These are phyloP conservation scores for Scomber colias DNA, from an alignment of 2,113 vertebrate species.

Conservation along the genomic window DNA sequence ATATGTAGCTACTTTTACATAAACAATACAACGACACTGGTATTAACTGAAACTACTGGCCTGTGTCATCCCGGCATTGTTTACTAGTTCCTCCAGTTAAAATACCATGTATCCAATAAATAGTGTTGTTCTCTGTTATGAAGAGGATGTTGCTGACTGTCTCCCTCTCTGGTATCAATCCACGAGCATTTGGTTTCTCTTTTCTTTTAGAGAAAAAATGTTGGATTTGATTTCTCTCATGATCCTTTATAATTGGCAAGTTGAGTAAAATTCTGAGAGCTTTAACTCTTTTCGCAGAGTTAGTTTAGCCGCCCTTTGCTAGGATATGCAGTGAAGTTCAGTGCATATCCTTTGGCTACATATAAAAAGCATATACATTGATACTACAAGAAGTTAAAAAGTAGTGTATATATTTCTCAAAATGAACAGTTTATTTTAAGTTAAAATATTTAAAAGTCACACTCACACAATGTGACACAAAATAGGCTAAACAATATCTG, in stretches of 20 bases:
- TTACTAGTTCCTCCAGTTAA: constrained; percentile 22
- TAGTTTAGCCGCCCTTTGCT: too few relatives aligned
- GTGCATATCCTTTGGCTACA: background rate
- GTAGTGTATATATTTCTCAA: too few relatives aligned
- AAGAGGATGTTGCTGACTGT: constrained; percentile 16
- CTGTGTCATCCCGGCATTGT: background rate
- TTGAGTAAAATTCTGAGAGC: background rate
- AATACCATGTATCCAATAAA: constrained; percentile 20
- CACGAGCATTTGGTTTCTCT: constrained; percentile 7
- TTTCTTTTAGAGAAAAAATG: background rate
- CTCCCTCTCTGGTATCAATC: constrained; percentile 5
- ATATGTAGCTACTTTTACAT: background rate
- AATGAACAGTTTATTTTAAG: too few relatives aligned
- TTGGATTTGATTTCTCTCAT: constrained; percentile 1
- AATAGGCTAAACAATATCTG: background rate
- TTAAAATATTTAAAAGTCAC: background rate
- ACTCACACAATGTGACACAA: background rate
- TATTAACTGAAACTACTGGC: background rate
- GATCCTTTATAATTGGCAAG: background rate
- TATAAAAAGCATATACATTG: background rate
- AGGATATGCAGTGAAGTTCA: background rate
- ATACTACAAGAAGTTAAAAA: too few relatives aligned
- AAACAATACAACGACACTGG: background rate
- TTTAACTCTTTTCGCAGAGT: background rate
- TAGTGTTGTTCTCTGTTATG: constrained; percentile 7